Percentiles rank a stretch among this genome's conserved stretches.
These are phyloP conservation scores for Lagopus leucura DNA, from an alignment of 2,113 vertebrate species.

Conservation along the genomic window DNA sequence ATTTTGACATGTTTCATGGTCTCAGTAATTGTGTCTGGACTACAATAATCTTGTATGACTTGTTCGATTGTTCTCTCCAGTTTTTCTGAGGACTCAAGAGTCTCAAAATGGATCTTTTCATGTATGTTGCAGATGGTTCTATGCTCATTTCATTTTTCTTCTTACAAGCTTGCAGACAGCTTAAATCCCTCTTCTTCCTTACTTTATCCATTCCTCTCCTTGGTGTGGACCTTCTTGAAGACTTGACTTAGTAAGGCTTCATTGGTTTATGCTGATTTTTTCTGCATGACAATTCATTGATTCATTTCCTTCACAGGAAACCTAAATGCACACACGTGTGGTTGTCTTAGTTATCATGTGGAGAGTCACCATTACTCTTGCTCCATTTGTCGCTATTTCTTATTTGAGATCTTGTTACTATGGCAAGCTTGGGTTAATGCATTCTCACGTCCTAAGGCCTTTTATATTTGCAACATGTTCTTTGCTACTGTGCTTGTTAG, in stretches of 20 bases:
- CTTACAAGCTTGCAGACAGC: background rate
- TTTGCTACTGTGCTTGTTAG: background rate
- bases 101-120: background rate
- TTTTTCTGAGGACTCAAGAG: background rate
- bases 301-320: background rate
- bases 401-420: background rate
- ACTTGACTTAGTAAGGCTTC: background rate
- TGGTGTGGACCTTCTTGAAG: background rate
- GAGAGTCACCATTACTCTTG: background rate
- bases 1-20: slow-evolving; percentile 4
- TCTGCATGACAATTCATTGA: background rate
- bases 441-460: background rate
- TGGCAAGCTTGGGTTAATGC: background rate
- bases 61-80: background rate
- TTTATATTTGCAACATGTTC: background rate
- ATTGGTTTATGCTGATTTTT: background rate
- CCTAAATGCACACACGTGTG: rapidly evolving
- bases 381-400: background rate
- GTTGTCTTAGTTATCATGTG: background rate
- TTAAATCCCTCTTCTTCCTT: background rate
- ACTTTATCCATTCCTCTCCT: background rate
- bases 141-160: background rate
- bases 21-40: slow-evolving; percentile 13
- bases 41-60: background rate
- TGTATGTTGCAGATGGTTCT: background rate